Evolutionary conservation across 92 coral and sea anemone species (phyloP), one percentile per base, ranked within the genome.

Genomic region (Epizoanthus illoricatus): DNA sequence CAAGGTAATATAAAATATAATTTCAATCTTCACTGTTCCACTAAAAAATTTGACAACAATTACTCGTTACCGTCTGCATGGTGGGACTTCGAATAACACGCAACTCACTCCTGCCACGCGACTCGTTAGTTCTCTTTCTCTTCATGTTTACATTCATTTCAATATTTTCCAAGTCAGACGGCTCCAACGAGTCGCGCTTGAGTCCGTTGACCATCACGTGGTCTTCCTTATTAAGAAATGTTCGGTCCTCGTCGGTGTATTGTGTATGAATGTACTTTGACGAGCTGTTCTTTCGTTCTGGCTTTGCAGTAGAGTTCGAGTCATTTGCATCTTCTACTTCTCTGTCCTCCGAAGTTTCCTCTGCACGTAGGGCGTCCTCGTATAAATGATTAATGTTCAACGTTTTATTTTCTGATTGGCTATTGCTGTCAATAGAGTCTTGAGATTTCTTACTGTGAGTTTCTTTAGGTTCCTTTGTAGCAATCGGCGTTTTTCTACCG

Each of bases 31-130:
- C 15, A 52, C 36, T 40, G 33, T 43, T 5, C 13, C 9, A 28
- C 85, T 74, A 95, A 89, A 95, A 91, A 65, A 96, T 96, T 69
- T 93, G 98, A 86, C 99, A 96, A 74, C 99, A 96, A 15, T 90
- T 90, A 79, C 99, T 96, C 16, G 94, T 91, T 1, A 96, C 99
- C 24, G 92, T 81, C 57, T 72, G 86, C 47, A 90, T 63, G 42
- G 93, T 58, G 17, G 90, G 95, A 57, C 78, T 88, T 15, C 76
- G 90, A 47, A 91, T 59, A 9, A 85, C 85, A 43, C 87, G 89
- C 87, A 89, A 79, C 58, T 81, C 88, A 19, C 59, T 71, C 61
- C 65, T 74, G 56, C 85, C 90, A 68, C 76, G 76, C 13, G 93
- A 87, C 16, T 87, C 86, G 9, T 54, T 85, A 13, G 85, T 90